A percentile compares a stretch with the other conserved stretches of the same genome.
Evolutionary conservation across 2,888 invertebrate species (phyloP).

Genomic region (Cheilosia urbana): DNA sequence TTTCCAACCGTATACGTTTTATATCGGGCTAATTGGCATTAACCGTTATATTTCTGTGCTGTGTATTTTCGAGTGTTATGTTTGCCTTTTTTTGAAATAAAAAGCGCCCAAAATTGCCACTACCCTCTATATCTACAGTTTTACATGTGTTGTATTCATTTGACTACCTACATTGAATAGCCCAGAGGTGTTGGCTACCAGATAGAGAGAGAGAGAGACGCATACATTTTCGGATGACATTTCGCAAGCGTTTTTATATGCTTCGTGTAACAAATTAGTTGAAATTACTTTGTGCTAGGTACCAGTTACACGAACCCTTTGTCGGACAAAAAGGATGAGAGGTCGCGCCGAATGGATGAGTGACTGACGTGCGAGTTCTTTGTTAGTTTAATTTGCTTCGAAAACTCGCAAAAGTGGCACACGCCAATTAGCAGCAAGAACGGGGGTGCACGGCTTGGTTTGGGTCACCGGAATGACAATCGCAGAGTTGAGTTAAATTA

Average conservation of each 20-base stretch:
- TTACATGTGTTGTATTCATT: no score
- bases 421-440: constrained; percentile 63
- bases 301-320: constrained; percentile 50
- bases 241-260: constrained; percentile 5
- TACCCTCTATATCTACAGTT: not conserved
- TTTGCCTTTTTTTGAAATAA: constrained; percentile 68
- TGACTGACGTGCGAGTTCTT: constrained; percentile 55
- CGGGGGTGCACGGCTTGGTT: constrained; percentile 30
- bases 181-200: constrained; percentile 21
- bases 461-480: constrained; percentile 35
- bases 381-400: constrained; percentile 61
- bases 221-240: constrained; percentile 30
- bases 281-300: constrained; percentile 68
- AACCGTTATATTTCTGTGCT: constrained; percentile 57
- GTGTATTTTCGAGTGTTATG: constrained; percentile 45
- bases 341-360: not conserved
- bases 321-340: not conserved
- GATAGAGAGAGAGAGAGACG: not conserved
- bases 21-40: constrained; percentile 64
- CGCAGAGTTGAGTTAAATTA: constrained; percentile 48
- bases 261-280: constrained; percentile 59
- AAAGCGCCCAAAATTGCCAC: constrained; percentile 54
- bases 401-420: constrained; percentile 38
- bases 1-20: constrained; percentile 64
- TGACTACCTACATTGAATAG: no score